phyloP scores from a whole-genome alignment of 2,888 invertebrate genomes.

The Eristalinus aeneus region DNA sequence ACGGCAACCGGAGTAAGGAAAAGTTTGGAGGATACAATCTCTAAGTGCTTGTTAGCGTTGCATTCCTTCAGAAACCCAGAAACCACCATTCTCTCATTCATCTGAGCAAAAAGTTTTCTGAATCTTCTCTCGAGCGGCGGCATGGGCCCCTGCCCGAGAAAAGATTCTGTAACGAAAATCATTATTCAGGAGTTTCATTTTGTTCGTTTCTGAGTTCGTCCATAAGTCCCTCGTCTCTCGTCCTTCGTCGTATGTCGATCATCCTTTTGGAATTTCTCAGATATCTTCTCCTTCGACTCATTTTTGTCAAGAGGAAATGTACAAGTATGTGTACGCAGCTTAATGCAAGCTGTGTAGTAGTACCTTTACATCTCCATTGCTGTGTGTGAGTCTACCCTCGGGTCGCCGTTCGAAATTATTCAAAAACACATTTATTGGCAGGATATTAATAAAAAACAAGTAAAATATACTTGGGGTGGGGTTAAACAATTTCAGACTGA shows the following conservation, averaged over 20 bases:
- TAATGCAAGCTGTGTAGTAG: too few relatives aligned
- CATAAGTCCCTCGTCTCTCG: background rate
- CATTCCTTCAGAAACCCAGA: slow-evolving; percentile 42
- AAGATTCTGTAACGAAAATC: slow-evolving; percentile 24
- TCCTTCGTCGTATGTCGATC: background rate
- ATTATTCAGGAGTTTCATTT: slow-evolving; percentile 36
- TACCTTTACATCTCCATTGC: background rate
- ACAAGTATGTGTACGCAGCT: too few relatives aligned
- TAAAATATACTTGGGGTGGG: background rate
- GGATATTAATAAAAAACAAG: slow-evolving; percentile 20
- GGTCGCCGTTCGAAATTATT: slow-evolving; percentile 30
- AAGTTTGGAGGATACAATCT: slow-evolving; percentile 56
- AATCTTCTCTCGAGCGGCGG: slow-evolving; percentile 1
- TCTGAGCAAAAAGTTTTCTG: slow-evolving; percentile 6
- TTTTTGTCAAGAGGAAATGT: background rate
- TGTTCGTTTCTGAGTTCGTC: background rate
- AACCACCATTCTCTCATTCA: slow-evolving; percentile 18
- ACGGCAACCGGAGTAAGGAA: slow-evolving; percentile 13
- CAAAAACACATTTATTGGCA: slow-evolving; percentile 40
- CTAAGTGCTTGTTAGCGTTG: slow-evolving; percentile 67
- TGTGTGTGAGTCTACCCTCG: background rate
- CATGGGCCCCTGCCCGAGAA: background rate
- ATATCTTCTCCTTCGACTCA: background rate
- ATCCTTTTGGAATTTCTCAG: slow-evolving; percentile 15
- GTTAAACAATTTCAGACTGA: too few relatives aligned